Base-by-base conservation (phyloP, 2,888 invertebrate genomes). In the Syritta pipiens region DNA sequence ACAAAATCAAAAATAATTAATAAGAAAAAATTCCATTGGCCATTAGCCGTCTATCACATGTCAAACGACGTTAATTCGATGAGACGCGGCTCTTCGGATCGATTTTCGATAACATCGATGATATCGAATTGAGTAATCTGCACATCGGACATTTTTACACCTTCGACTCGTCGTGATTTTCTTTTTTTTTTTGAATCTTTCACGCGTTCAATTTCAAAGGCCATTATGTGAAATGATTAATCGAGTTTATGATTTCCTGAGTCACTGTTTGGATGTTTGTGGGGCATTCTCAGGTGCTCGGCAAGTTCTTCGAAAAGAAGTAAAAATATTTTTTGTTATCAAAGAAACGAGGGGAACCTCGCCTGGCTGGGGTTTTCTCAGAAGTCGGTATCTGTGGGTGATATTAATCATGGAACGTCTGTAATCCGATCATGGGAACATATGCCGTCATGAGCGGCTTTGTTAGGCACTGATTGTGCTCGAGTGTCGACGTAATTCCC, bases 41-140 rank as follows among this genome's bases (percentile, higher is more conserved):
- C 17, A 68, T 68, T 59, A 59, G 57, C 57, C 24, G 68, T 59
- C 57, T 7, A 68, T 57, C 57, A 68, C 48, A 40, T 68, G 57
- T 49, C 57, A 48, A 48, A 49, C 12, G 42, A 42, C 59, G 40
- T 68, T 59, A 59, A 49, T 68, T 49, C 59, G 30, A 26, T 40
- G 30, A 51, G 49, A 12, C 55, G 26, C 35, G 22, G 32, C 46
- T 30, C 42, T 51, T 51, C 63, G 14, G 17, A 37, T 37, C 37
- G 37, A 32, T 32, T 35, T 26, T 35, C 35, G 6, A 48, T 35
- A 42, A 40, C 26, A n/a, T 2, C 37, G 9, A 9, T 37, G 37
- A 17, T 37, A 17, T 12, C 12, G 35, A 37, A 37, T 24, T 53
- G 35, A 35, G 35, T 53, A 53, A 53, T 12, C n/a, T 12, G 26